Base-by-base conservation (phyloP, 1,140 invertebrate genomes). In the roundworm (Caenorhabditis elegans) region DNA sequence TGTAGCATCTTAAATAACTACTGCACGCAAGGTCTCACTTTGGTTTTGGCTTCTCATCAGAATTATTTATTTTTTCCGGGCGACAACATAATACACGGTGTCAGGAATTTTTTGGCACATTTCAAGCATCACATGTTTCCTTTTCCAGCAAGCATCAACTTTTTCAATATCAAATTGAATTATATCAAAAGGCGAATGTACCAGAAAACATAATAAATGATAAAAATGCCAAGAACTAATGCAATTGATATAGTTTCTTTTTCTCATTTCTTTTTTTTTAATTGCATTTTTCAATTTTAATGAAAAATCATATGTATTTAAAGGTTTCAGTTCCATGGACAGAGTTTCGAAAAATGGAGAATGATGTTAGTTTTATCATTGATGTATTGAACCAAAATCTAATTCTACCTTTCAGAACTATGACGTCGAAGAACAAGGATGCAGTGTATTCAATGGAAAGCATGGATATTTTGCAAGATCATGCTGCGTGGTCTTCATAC, bases 391-490 rank as follows among this genome's bases (percentile, higher is more conserved):
- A 31, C 28, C 36, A 65, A 39, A 2, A 39, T 22, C 3, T 8
- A 22, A 8, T 43, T 43, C 17, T 39, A 8, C 19, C 1, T 70
- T 70, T 22, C 60, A 70, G 60, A 70, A 70, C 60, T 70, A 70
- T 39, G 60, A 70, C 10, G 60, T 70, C n/a, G 60, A 70, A 39
- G 60, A 70, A 17, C 60, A 70, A 34, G 60, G 60, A 13, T 70
- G 60, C n/a, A 70, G 60, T 43, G 31, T 43, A 10, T 70, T 70
- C 60, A 70, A 13, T 22, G 60, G 60, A 5, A 70, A 70, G 28
- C 34, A 39, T 43, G 13, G 60, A n/a, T 70, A 70, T 39, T 8
- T 70, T 22, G 34, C 34, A 15, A 70, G 60, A 22, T 19, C 34
- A 11, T 70, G 60, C 43, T 70, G 78, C 15, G 53, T 46, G 51